Percentiles rank a stretch among this genome's conserved stretches.
These are phyloP conservation scores for Hydrophis major DNA, from an alignment of 2,797 vertebrate genomes.

Conservation along the genomic window DNA sequence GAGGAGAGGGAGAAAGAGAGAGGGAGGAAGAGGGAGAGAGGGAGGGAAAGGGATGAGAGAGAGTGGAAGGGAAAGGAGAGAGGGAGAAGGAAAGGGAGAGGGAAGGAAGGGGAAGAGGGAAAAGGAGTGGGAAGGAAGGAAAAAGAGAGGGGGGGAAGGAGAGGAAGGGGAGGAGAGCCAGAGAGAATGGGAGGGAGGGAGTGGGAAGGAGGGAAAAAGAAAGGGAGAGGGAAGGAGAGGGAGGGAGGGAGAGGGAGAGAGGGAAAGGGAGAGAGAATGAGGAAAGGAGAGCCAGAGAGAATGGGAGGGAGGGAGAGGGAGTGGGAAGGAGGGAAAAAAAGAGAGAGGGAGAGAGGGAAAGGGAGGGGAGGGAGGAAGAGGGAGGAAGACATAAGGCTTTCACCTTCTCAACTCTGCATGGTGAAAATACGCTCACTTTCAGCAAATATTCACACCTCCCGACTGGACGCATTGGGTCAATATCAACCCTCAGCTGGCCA, in stretches of 20 bases:
- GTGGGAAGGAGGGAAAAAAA: no score
- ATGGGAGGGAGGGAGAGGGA: no score
- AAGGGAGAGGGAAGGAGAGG: accelerated
- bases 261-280: no score
- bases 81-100: no score
- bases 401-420: not conserved
- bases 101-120: accelerated
- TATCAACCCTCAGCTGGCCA: not conserved
- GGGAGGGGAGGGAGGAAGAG: no score
- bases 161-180: accelerated
- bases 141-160: accelerated
- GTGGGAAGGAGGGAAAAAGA: no score
- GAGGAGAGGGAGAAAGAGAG: no score
- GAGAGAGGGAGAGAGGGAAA: no score
- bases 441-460: not conserved
- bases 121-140: accelerated
- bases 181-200: no score
- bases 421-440: not conserved
- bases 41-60: accelerated
- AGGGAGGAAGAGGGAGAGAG: accelerated
- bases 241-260: no score
- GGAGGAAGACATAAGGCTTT: not conserved
- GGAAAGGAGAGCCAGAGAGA: no score
- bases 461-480: not conserved
- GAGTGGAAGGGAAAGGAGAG: accelerated